phyloP scores from a whole-genome alignment of 2,113 vertebrate genomes.

The Mionectes macconnelli region DNA sequence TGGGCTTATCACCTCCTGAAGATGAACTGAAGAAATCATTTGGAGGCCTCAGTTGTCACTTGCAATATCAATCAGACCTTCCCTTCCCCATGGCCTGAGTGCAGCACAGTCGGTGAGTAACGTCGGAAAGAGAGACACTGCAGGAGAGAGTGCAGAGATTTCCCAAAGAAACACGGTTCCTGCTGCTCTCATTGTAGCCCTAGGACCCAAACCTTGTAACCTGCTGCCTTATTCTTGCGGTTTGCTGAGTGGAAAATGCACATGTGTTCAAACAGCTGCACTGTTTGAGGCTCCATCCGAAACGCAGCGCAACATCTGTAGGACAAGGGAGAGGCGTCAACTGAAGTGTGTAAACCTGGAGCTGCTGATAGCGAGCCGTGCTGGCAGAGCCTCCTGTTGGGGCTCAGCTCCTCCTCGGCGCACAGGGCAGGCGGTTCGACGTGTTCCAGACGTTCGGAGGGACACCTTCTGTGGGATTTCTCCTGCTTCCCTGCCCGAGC shows the following conservation, averaged over 20 bases:
- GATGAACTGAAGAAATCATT: constrained; percentile 56
- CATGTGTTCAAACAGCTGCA: constrained; percentile 70
- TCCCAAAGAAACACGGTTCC: constrained; percentile 38
- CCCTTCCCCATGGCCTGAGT: constrained; percentile 20
- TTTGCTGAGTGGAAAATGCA: constrained; percentile 75
- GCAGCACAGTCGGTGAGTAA: background rate
- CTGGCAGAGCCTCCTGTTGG: constrained; percentile 34
- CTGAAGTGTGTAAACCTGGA: constrained; percentile 53
- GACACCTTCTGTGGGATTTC: background rate
- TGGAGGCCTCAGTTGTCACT: constrained; percentile 67
- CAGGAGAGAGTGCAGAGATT: background rate
- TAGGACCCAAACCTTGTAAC: constrained; percentile 65
- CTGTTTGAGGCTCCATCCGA: constrained; percentile 12
- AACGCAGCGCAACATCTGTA: constrained; percentile 56
- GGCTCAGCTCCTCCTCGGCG: background rate
- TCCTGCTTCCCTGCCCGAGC: background rate
- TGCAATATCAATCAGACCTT: constrained; percentile 71
- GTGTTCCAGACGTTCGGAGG: background rate
- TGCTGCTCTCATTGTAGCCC: constrained; percentile 58
- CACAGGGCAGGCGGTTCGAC: background rate
- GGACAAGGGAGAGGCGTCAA: constrained; percentile 61
- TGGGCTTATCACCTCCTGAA: constrained; percentile 38
- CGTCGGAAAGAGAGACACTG: background rate
- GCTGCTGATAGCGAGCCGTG: background rate
- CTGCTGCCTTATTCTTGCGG: constrained; percentile 45